Conservation (phyloP, 2,113 vertebrate species). For the Equus przewalskii region DNA sequence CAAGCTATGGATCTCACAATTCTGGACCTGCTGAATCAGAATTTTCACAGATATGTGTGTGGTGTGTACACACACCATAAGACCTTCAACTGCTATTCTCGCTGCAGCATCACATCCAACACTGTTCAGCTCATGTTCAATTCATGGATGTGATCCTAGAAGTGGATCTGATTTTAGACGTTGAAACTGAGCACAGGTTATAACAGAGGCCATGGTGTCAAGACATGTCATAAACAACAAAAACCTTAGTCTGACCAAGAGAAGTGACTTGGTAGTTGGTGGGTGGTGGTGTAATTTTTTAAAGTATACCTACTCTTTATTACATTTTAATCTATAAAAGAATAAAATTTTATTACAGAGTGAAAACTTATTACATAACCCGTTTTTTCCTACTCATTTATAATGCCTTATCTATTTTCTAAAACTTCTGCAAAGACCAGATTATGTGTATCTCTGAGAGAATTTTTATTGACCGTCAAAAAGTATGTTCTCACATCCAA, state of each 20-base stretch:
- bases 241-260: not conserved
- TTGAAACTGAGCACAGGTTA: not conserved
- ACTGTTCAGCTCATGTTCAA: not conserved
- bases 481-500: constrained; percentile 54
- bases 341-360: not conserved
- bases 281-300: not conserved
- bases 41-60: not conserved
- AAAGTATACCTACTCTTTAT: not conserved
- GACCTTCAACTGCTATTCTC: not conserved
- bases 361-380: not conserved
- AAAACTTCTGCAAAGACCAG: constrained; percentile 45
- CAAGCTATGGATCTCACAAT: not conserved
- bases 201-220: not conserved
- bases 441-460: not conserved
- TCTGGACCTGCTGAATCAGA: not conserved
- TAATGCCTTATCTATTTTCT: not conserved
- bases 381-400: not conserved
- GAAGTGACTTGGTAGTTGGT: not conserved
- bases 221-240: not conserved
- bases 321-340: not conserved
- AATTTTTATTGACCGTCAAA: constrained; percentile 32
- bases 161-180: not conserved
- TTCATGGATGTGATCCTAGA: not conserved
- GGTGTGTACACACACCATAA: not conserved
- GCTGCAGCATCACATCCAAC: not conserved